These are phyloP conservation scores for Dryas iulia DNA, from an alignment of 1,140 invertebrate species.

Conservation along the genomic window DNA sequence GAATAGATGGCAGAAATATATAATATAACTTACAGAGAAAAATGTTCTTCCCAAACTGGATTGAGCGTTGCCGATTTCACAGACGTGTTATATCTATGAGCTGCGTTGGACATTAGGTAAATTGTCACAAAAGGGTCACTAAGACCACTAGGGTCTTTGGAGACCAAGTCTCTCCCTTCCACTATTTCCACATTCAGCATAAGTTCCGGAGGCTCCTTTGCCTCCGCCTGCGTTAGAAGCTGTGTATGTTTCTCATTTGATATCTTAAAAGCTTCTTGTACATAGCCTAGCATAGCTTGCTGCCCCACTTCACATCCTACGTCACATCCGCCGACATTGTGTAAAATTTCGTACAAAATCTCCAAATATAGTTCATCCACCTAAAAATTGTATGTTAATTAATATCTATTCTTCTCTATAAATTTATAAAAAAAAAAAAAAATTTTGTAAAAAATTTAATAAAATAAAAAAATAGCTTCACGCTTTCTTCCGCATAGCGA, in stretches of 20 bases:
- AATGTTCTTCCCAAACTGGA: slow-evolving; percentile 98
- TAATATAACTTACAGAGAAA: slow-evolving; percentile 92
- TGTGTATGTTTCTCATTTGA: slow-evolving; percentile 86
- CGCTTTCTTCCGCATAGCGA: too few relatives aligned
- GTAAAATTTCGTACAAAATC: slow-evolving; percentile 94
- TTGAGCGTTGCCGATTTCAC: slow-evolving; percentile 94
- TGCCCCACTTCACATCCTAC: slow-evolving; percentile 84
- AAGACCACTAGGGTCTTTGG: slow-evolving; percentile 97
- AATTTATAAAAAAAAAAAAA: slow-evolving; percentile 3
- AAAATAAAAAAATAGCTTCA: too few relatives aligned
- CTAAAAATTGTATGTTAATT: slow-evolving; percentile 80
- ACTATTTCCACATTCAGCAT: slow-evolving; percentile 95
- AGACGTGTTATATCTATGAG: slow-evolving; percentile 91
- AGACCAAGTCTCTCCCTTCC: slow-evolving; percentile 94
- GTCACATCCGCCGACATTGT: slow-evolving; percentile 93
- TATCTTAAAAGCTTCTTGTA: slow-evolving; percentile 94
- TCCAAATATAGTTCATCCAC: slow-evolving; percentile 95
- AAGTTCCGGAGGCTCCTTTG: slow-evolving; percentile 93
- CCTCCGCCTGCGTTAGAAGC: slow-evolving; percentile 84
- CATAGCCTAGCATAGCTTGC: slow-evolving; percentile 88
- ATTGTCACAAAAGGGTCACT: slow-evolving; percentile 97
- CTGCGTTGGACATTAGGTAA: slow-evolving; percentile 87
- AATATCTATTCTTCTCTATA: too few relatives aligned
- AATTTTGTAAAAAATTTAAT: too few relatives aligned
- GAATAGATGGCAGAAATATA: too few relatives aligned